Evolutionary conservation across 2,888 invertebrate species (phyloP).

Genomic region (Amiota mariae): DNA sequence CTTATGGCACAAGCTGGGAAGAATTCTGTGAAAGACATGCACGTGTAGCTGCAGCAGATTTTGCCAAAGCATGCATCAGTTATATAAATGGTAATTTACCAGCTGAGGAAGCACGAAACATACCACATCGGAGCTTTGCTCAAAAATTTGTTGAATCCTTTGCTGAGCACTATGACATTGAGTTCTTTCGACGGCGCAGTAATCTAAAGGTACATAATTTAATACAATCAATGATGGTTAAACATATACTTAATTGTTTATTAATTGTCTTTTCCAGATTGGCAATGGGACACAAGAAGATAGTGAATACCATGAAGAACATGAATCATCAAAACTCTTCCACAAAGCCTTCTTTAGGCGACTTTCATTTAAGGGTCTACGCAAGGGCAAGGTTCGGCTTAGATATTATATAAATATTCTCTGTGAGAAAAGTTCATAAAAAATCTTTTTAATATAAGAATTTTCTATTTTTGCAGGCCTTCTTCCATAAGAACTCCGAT

Average conservation of each 20-base stretch:
- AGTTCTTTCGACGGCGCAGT: constrained; percentile 78
- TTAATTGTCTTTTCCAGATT: not conserved
- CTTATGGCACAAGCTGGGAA: constrained; percentile 83
- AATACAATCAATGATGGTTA: not conserved
- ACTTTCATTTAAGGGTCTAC: constrained; percentile 90
- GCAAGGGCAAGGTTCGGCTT: constrained; percentile 82
- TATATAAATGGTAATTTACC: constrained; percentile 82
- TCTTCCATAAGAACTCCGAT: constrained; percentile 86
- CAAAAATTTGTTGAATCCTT: constrained; percentile 89
- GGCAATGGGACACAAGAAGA: constrained; percentile 74
- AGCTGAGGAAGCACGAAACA: constrained; percentile 79
- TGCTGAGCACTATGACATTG: constrained; percentile 87
- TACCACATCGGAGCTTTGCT: constrained; percentile 86
- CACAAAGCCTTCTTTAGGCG: constrained; percentile 90
- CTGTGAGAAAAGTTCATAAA: constrained; percentile 43
- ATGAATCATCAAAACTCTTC: constrained; percentile 84
- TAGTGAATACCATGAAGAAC: constrained; percentile 84
- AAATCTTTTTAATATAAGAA: constrained; percentile 67
- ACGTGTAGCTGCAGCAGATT: constrained; percentile 87
- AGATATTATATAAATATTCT: constrained; percentile 13
- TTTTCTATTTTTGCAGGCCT: constrained; percentile 75
- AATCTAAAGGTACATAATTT: constrained; percentile 71
- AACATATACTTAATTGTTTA: not conserved
- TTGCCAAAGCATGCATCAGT: constrained; percentile 88
- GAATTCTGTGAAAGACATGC: constrained; percentile 93